phyloP scores from a whole-genome alignment of 92 coral and sea anemone species.

The Siderastrea siderea region DNA sequence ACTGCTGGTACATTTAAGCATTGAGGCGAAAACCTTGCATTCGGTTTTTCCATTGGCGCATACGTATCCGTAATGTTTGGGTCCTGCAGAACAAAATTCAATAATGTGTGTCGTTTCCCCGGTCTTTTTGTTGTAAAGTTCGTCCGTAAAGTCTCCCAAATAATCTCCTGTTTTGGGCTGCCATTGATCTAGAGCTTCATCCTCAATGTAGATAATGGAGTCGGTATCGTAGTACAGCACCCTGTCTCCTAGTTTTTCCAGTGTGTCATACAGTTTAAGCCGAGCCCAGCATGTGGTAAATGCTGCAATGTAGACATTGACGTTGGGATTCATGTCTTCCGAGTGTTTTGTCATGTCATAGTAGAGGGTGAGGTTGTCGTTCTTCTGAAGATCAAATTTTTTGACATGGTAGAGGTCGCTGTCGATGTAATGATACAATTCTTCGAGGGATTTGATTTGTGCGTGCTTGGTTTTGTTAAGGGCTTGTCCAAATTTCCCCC shows the following conservation, averaged over 20 bases:
- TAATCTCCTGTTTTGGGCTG: neutral
- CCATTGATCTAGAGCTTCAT: neutral
- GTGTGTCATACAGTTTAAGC: conserved; percentile 30
- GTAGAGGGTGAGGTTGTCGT: conserved; percentile 19
- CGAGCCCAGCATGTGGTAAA: conserved; percentile 60
- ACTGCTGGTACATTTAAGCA: neutral
- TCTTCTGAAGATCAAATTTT: neutral
- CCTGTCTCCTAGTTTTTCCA: conserved; percentile 13
- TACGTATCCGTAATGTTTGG: conserved; percentile 44
- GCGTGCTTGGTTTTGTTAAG: conserved; percentile 2
- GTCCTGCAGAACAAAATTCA: conserved; percentile 38
- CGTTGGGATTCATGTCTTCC: conserved; percentile 6
- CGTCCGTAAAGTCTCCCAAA: conserved; percentile 42
- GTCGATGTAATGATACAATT: conserved; percentile 30
- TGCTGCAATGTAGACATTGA: conserved; percentile 60
- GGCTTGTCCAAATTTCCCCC: conserved; percentile 69
- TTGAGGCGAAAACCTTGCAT: conserved; percentile 49
- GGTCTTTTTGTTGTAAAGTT: neutral
- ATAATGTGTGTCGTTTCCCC: neutral
- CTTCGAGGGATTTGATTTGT: conserved; percentile 20
- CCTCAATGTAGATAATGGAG: conserved; percentile 18
- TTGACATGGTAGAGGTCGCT: neutral
- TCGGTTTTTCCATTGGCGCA: conserved; percentile 1
- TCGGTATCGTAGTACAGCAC: conserved; percentile 39
- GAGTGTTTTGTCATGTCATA: conserved; percentile 46